Evolutionary conservation across 2,888 invertebrate species (phyloP).

Genomic region (Rotaria magnacalcarata): DNA sequence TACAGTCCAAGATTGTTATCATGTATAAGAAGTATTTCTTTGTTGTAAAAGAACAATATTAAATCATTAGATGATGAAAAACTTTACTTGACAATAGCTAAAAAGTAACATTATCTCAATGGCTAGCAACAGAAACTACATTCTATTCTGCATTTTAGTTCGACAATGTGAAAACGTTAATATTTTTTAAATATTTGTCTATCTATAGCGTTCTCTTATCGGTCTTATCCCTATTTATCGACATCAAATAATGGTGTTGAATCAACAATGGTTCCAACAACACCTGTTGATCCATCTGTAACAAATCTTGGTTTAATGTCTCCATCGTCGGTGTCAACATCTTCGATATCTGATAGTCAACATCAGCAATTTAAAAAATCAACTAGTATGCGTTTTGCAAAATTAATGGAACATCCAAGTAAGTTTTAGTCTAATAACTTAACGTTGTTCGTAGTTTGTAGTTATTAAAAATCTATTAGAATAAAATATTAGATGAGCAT

Average conservation of each 20-base stretch:
- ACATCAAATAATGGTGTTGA: not conserved
- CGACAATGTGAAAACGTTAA: too few species aligned
- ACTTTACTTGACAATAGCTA: too few species aligned
- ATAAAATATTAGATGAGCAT: not conserved
- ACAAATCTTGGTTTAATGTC: not conserved
- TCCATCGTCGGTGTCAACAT: not conserved
- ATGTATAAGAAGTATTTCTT: too few species aligned
- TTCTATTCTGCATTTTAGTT: too few species aligned
- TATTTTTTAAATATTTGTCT: too few species aligned
- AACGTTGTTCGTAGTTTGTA: not conserved
- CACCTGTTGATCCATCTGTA: slow-evolving; percentile 15
- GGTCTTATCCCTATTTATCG: slow-evolving; percentile 4
- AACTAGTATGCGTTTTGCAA: slow-evolving; percentile 3
- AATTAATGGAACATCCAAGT: slow-evolving; percentile 31
- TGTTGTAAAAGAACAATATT: too few species aligned
- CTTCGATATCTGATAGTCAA: not conserved
- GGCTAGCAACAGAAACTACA: too few species aligned
- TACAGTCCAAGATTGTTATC: too few species aligned
- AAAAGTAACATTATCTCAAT: too few species aligned
- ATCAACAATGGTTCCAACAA: slow-evolving; percentile 18
- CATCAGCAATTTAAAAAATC: slow-evolving; percentile 9
- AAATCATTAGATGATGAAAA: too few species aligned
- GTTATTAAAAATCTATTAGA: not conserved
- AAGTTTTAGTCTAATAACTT: not conserved
- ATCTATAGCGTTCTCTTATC: not conserved